Evolutionary conservation across 2,113 vertebrate genomes (phyloP).

Genomic region (Sinocyclocheilus anophthalmus): DNA sequence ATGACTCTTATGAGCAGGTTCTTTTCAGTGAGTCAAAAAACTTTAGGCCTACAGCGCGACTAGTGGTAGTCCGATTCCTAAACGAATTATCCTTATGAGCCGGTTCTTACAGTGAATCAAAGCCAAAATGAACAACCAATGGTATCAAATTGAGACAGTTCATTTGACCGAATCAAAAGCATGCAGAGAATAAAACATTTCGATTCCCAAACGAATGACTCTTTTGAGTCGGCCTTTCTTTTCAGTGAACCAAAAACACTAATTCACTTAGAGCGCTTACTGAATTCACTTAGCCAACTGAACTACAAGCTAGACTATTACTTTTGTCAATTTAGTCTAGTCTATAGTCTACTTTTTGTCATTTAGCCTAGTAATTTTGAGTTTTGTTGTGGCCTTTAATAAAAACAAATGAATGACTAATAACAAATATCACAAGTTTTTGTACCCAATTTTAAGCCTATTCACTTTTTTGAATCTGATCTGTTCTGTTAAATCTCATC

Average conservation of each 20-base stretch:
- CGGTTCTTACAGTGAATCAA: background rate
- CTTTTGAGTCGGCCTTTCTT: background rate
- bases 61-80: background rate
- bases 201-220: background rate
- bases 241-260: background rate
- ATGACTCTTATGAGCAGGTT: background rate
- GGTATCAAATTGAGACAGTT: background rate
- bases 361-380: background rate
- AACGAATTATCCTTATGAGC: background rate
- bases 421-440: background rate
- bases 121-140: background rate
- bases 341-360: too few relatives aligned
- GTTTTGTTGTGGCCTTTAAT: background rate
- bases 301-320: background rate
- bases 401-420: background rate
- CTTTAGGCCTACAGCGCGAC: background rate
- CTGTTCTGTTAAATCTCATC: background rate
- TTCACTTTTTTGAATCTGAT: too few relatives aligned
- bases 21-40: background rate
- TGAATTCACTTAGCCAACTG: background rate
- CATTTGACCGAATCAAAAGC: background rate
- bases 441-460: background rate
- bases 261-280: background rate
- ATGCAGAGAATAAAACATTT: background rate
- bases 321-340: background rate